Evolutionary conservation across 1,140 invertebrate genomes (phyloP).

Genomic region (Atta cephalotes): DNA sequence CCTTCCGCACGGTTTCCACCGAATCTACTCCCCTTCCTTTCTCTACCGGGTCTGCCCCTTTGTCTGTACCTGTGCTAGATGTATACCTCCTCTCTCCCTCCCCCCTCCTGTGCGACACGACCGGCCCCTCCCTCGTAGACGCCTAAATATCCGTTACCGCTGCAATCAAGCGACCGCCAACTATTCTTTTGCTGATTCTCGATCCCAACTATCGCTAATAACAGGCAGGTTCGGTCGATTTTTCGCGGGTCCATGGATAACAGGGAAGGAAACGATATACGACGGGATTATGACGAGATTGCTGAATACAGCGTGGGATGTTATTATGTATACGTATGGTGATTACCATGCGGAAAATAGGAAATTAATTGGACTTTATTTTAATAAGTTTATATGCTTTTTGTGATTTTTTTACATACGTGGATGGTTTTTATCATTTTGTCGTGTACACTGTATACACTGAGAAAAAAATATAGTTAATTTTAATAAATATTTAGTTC

Average conservation of each 20-base stretch:
- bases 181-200: slow-evolving; percentile 51
- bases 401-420: not conserved
- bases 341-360: not conserved
- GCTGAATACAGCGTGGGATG: not conserved
- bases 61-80: slow-evolving; percentile 63
- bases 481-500: no score
- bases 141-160: slow-evolving; percentile 51
- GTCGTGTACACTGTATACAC: no score
- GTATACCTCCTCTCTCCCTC: slow-evolving; percentile 34
- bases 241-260: slow-evolving; percentile 44
- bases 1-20: slow-evolving; percentile 65
- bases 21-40: slow-evolving; percentile 32
- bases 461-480: no score
- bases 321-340: not conserved
- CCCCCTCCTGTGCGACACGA: not conserved
- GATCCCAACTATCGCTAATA: slow-evolving; percentile 45
- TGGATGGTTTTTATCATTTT: not conserved
- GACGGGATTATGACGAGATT: not conserved
- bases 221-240: slow-evolving; percentile 20
- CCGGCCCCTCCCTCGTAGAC: slow-evolving; percentile 54
- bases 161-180: slow-evolving; percentile 59
- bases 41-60: not conserved
- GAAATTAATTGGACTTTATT: not conserved
- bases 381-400: not conserved
- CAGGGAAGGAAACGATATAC: slow-evolving; percentile 11